Evolutionary conservation across 2,113 vertebrate genomes (phyloP), one percentile per base, ranked within the genome.

Genomic region (Leptobrachium leishanense): DNA sequence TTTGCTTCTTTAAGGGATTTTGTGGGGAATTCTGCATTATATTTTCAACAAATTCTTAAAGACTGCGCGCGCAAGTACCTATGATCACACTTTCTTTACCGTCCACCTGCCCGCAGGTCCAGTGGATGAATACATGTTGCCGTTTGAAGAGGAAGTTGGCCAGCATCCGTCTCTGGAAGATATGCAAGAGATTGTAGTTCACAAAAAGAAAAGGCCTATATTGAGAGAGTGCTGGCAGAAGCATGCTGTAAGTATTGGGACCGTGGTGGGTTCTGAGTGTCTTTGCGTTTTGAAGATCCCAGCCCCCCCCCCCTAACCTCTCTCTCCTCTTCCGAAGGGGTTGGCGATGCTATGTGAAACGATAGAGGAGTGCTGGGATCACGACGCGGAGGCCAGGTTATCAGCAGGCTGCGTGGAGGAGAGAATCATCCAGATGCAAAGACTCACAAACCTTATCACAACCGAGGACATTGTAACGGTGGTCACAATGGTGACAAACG

Each of bases 281-380:
- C 6, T 62, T 3, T 62, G 7, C 7, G 12, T 11, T 10, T 43
- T 1, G 6, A 1, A 31, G 10, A 31, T 31, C 20, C 20, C n/a
- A 1, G 46, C 0, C 4, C 8, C 46, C 0, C 4, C 8, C 46
- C 1, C 15, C 55, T 73, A 13, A 72, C 9, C 8, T 41, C 12
- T 43, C 12, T 41, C 63, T 43, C 53, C 12, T 41, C 63, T 43
- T 44, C 69, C 31, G n/a, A 71, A 99, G 98, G 97, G 98, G n/a
- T 92, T 99, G 92, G 92, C 94, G 20, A 94, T 96, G 93, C 94
- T 99, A 6, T 99, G 95, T 2, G 97, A 99, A 79, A 99, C 98
- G 0, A 96, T 97, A 81, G 97, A 99, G 90, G 98, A 99, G 83
- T 99, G 98, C 86, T 99, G 98, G 98, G 98, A 99, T 94, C 98